Evolutionary conservation across 1,140 invertebrate species (phyloP).

Genomic region (Phenacoccus solenopsis): DNA sequence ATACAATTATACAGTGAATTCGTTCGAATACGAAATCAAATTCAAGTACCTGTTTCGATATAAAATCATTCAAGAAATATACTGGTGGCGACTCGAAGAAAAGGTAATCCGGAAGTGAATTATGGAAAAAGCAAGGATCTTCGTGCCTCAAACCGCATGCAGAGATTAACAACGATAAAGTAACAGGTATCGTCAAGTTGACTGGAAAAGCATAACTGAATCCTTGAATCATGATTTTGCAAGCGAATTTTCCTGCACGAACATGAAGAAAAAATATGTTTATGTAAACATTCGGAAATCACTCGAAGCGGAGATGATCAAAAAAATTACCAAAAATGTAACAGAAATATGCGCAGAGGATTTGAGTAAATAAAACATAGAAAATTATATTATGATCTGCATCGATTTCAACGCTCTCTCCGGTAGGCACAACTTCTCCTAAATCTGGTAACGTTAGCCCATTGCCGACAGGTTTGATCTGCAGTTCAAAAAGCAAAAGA

Average conservation of each 20-base stretch:
- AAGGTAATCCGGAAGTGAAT: constrained; percentile 70
- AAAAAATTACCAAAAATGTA: constrained; percentile 63
- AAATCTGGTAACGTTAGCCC: constrained; percentile 51
- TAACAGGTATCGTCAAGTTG: constrained; percentile 78
- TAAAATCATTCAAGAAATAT: constrained; percentile 70
- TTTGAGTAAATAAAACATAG: constrained; percentile 68
- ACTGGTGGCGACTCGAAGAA: constrained; percentile 78
- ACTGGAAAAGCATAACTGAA: constrained; percentile 94
- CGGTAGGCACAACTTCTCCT: constrained; percentile 52
- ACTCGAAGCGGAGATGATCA: neutral
- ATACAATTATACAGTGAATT: neutral
- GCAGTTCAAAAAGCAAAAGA: neutral
- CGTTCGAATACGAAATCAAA: neutral
- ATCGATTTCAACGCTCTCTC: constrained; percentile 52
- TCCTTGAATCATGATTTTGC: constrained; percentile 91
- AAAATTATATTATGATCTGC: constrained; percentile 57
- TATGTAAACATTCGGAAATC: neutral
- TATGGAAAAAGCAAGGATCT: constrained; percentile 77
- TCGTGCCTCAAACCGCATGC: constrained; percentile 73
- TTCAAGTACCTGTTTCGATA: constrained; percentile 57
- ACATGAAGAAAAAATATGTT: neutral
- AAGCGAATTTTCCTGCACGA: constrained; percentile 70
- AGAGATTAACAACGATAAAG: constrained; percentile 74
- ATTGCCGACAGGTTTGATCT: constrained; percentile 16
- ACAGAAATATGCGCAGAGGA: constrained; percentile 68